A percentile compares a stretch with the other conserved stretches of the same genome.
These are phyloP conservation scores for Ranitomeya variabilis DNA, from an alignment of 2,113 vertebrate genomes.

Conservation along the genomic window DNA sequence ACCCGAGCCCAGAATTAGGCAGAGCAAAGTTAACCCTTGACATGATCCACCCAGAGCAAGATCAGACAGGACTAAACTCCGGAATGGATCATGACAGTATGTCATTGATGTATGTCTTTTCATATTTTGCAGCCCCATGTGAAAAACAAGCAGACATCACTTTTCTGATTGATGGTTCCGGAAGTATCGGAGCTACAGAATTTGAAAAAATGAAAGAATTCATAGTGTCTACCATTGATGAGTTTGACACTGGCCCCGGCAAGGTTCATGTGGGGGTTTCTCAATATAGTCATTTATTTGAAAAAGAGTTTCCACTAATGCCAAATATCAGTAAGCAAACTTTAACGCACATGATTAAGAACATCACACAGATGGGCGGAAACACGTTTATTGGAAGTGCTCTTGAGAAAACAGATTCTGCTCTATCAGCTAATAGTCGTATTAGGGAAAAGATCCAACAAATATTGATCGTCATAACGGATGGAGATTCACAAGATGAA, in stretches of 20 bases:
- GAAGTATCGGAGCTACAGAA: constrained; percentile 61
- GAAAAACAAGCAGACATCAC: constrained; percentile 66
- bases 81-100: no score
- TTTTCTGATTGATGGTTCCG: constrained; percentile 72
- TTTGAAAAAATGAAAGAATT: constrained; percentile 68
- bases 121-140: constrained; percentile 61
- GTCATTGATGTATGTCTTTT: neutral
- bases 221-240: constrained; percentile 60
- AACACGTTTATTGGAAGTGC: constrained; percentile 62
- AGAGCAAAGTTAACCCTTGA: no score
- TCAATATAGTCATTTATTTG: constrained; percentile 63
- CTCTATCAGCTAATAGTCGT: constrained; percentile 63
- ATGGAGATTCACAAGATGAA: constrained; percentile 64
- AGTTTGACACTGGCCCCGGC: constrained; percentile 60
- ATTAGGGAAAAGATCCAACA: constrained; percentile 62
- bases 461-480: constrained; percentile 67
- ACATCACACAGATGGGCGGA: constrained; percentile 62
- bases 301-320: constrained; percentile 59
- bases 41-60: no score
- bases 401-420: constrained; percentile 50
- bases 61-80: no score
- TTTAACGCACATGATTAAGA: constrained; percentile 58
- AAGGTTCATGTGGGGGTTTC: constrained; percentile 64
- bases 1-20: no score
- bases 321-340: constrained; percentile 4